Conservation (phyloP, 2,113 vertebrate genomes). For the Mobula hypostoma region DNA sequence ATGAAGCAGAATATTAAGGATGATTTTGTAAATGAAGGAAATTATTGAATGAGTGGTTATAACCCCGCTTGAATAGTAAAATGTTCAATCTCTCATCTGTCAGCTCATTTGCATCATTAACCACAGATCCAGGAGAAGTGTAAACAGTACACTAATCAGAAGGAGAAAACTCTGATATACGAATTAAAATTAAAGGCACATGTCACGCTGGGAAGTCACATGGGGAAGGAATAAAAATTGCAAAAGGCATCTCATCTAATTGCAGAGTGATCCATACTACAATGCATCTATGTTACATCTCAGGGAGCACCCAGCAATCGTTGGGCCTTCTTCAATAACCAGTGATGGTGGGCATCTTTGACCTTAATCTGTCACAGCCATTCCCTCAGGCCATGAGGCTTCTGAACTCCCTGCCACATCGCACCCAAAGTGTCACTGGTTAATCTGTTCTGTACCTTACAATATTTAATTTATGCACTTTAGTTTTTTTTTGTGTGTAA, state of each 20-base stretch:
- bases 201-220: background rate
- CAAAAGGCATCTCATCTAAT: background rate
- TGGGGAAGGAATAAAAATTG: no score
- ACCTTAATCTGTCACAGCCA: background rate
- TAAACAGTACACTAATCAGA: background rate
- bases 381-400: no score
- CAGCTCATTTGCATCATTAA: constrained; percentile 20
- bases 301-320: no score
- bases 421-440: no score
- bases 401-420: no score
- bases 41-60: background rate
- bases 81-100: background rate
- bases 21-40: background rate
- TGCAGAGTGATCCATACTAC: no score
- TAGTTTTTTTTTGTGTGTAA: no score
- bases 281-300: no score
- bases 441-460: no score
- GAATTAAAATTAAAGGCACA: background rate
- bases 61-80: background rate
- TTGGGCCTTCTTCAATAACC: background rate
- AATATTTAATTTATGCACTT: no score
- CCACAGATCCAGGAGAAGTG: background rate
- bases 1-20: background rate
- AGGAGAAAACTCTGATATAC: background rate
- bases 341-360: background rate